Base-by-base conservation (phyloP, 2,888 invertebrate species). In the Erebia palarica region DNA sequence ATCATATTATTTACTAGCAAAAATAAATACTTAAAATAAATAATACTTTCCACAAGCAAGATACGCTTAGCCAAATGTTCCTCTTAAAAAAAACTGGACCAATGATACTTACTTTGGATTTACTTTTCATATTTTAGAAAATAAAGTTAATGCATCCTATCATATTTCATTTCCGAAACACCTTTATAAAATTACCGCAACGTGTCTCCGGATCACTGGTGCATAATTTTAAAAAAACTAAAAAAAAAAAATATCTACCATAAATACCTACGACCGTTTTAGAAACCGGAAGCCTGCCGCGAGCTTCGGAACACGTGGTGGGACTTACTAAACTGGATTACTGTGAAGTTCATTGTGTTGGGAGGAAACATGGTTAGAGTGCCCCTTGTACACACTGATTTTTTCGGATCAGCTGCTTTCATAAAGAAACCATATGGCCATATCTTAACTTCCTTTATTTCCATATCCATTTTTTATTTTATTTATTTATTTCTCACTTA, bases 271-370 rank as follows among this genome's bases (percentile, higher is more conserved):
- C 53, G 53, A 53, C 60, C n/a, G 65, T 65, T 70, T 70, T 65
- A 65, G 65, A 70, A 44, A 44, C 70, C 60, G 65, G 60, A 66
- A 61, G 65, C 21, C n/a, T 2, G 59, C 55, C 65, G 65, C 61
- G 65, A 53, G 61, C 49, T 44, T 16, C 14, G 36, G 18, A 27
- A 60, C 70, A 70, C 65, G 61, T 70, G 70, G 53, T 27, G n/a
- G 16, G 59, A 11, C 42, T 42, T 53, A 57, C 27, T 14, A 47
- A 59, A 21, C 10, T 67, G 13, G 18, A 57, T 51, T 51, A 16
- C 53, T 53, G 53, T 53, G 18, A 10, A 10, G 67, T n/a, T 44
- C 66, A 58, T 66, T 66, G 67, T 59, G 49, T 59, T 36, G 67
- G 58, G 59, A 67, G 67, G 67, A 67, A 67, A n/a, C n/a, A 27